A percentile compares a stretch with the other conserved stretches of the same genome.
phyloP scores from a whole-genome alignment of 2,113 vertebrate genomes.

The Nothoprocta perdicaria region DNA sequence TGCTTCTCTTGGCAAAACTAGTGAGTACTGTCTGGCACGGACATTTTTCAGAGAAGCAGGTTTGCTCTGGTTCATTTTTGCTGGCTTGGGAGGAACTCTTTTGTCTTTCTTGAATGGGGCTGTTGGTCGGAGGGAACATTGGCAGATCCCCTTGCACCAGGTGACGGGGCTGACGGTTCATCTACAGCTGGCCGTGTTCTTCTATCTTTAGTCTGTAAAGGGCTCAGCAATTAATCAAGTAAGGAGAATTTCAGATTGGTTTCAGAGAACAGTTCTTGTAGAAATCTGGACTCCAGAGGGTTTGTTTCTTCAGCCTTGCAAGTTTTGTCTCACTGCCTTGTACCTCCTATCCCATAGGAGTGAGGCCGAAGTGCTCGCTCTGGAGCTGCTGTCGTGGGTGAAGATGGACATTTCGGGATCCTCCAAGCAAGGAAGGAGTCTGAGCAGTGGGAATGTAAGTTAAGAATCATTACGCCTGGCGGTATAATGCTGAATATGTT shows the following conservation, averaged over 20 bases:
- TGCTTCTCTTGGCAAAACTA: background rate
- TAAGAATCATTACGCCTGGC: background rate
- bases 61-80: background rate
- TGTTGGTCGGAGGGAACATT: background rate
- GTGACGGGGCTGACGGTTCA: background rate
- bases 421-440: background rate
- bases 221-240: background rate
- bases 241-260: background rate
- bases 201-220: background rate
- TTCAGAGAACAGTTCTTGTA: background rate
- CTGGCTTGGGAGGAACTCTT: background rate
- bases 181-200: background rate
- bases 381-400: background rate
- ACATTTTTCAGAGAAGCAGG: background rate
- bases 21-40: fast-evolving
- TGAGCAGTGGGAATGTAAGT: background rate
- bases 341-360: background rate
- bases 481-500: background rate
- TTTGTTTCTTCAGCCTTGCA: background rate
- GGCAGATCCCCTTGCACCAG: background rate
- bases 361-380: background rate
- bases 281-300: background rate
- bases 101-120: background rate
- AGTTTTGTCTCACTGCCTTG: background rate
- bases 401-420: background rate